Base-by-base conservation (phyloP, 30 jellyfish, hydroid and myxozoan species). In the Chironex yamaguchii region DNA sequence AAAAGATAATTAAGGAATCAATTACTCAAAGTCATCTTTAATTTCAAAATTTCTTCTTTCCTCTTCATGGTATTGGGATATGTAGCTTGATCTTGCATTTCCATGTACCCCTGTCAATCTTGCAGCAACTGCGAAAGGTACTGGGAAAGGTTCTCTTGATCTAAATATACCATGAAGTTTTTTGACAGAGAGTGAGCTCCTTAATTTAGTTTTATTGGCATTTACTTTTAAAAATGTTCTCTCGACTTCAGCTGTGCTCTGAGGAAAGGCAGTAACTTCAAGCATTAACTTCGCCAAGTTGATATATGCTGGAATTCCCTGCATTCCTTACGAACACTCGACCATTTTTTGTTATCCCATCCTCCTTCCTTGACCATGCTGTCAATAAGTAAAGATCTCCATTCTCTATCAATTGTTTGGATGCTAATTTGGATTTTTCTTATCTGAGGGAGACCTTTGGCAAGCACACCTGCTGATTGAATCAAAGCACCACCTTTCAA, bases 61-160 rank as follows among this genome's bases (percentile, higher is more conserved):
- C 12, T 34, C 86, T 27, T 73, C 86, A 17, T 26, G 30, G 24
- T 36, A 69, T 4, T 29, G 82, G 4, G 82, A 69, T 34, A 69
- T 73, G 49, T 73, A 73, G 35, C 86, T 73, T 36, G 86, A 34
- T 29, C 79, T 36, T 27, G 86, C 79, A 36, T 36, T 73, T 73
- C 78, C 79, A 24, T 73, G 79, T 0, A 73, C 52, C 49, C 51
- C 86, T 75, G 35, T 52, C 88, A 79, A 79, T 52, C 71, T 54
- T 3, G 82, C 80, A 28, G 34, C 67, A 58, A 58, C 90, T 35
- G 82, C 90, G 62, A 62, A 79, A 42, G 31, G 22, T 52, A 76
- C 3, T 26, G 68, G 90, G 63, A 79, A 54, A 54, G 17, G 63
- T 62, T 62, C 81, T 17, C 58, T 42, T n/a, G n/a, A n/a, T n/a